Base-by-base conservation (phyloP, 2,113 vertebrate genomes). In the Sprattus sprattus region DNA sequence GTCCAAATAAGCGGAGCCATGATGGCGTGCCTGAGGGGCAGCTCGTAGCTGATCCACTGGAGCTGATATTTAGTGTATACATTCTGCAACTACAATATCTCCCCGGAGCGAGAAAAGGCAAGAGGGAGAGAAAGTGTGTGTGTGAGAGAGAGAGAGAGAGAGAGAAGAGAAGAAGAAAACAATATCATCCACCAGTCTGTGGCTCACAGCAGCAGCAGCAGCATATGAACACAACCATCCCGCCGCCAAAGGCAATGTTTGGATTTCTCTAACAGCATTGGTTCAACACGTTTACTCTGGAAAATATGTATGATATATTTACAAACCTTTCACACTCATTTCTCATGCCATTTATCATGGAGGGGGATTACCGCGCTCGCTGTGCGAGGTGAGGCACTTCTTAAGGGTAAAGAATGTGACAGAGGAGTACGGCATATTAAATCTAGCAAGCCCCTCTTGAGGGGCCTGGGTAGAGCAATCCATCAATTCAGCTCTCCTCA, bases 1-100 rank as follows among this genome's bases (percentile, higher is more conserved):
- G 89, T 90, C 88, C 87, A 92, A 93, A 93, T 91, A 92, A 92
- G 90, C 86, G 85, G 78, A 90, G 89, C 86, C 84, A 75, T 89
- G 88, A 89, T 91, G 85, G 83, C 83, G 83, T 86, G 92, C 91
- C 81, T 82, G 82, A 89, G 87, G 89, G 85, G 83, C 83, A 86
- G 88, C 89, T 89, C 85, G 87, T 87, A 89, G 89, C 90, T 84
- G 84, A 92, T 93, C 91, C 88, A 85, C 45, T 28, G 88, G 86
- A 90, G 92, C 87, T 86, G 90, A 94, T 93, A 90, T 91, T 89
- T 91, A 88, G 85, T 88, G 85, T 89, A 84, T 64, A 89, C 89
- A 92, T 83, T 75, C 81, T 89, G 89, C 86, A 83, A 88, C 75
- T 87, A 90, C 87, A 85, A 85, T 84, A 91, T 92, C 89, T 89